These are phyloP conservation scores for Zosterops pallidus DNA, from an alignment of 2,113 vertebrate genomes.

Conservation along the genomic window DNA sequence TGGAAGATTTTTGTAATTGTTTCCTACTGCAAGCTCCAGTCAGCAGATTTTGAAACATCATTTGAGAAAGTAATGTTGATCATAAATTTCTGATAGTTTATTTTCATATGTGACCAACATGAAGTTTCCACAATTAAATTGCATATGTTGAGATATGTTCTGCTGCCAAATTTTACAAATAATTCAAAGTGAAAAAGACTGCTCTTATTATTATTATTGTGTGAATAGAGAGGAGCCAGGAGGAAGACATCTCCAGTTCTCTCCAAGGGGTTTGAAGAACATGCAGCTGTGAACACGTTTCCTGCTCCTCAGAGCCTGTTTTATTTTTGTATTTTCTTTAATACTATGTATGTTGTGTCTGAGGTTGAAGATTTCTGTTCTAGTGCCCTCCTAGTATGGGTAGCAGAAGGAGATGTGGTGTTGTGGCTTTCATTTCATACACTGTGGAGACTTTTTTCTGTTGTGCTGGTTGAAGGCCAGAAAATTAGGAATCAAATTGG, in stretches of 20 bases:
- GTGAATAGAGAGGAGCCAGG: neutral
- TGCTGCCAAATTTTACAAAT: neutral
- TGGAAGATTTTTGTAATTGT: neutral
- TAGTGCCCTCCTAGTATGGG: neutral
- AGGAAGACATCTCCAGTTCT: neutral
- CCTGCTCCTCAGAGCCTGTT: neutral
- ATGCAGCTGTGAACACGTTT: neutral
- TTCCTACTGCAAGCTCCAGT: neutral
- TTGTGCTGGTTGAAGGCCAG: neutral
- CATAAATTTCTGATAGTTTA: neutral
- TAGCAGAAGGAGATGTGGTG: neutral
- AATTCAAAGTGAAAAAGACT: neutral
- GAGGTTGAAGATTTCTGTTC: neutral
- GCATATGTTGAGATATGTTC: neutral
- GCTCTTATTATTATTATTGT: neutral
- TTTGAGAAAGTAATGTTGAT: neutral
- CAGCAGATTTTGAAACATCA: neutral
- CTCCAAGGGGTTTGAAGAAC: neutral
- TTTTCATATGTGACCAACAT: neutral
- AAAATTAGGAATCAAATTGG: neutral
- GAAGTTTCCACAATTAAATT: neutral
- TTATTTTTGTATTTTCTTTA: neutral
- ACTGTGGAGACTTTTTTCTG: neutral
- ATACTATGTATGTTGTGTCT: neutral
- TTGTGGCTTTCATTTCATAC: neutral